Percentiles rank a stretch among this genome's conserved stretches.
Evolutionary conservation across 1,140 invertebrate genomes (phyloP).

Genomic region (Bombus huntii): DNA sequence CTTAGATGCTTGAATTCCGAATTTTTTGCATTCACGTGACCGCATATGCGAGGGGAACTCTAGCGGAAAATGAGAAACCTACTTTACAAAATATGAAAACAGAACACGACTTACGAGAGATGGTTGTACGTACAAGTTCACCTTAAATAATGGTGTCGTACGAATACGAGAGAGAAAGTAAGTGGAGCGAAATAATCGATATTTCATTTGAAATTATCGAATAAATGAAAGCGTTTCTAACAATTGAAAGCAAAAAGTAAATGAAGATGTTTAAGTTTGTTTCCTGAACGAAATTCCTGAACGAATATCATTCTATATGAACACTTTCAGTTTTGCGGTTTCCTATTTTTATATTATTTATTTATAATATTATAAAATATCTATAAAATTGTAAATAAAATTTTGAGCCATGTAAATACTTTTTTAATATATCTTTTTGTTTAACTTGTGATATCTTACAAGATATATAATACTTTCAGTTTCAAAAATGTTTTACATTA

Average conservation of each 20-base stretch:
- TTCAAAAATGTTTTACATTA: not conserved
- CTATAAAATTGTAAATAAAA: not conserved
- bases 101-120: slow-evolving; percentile 5
- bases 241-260: not conserved
- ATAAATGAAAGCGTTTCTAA: slow-evolving; percentile 12
- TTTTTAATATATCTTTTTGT: not conserved
- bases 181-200: slow-evolving; percentile 26
- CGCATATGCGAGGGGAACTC: not conserved
- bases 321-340: not conserved
- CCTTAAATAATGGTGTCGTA: slow-evolving; percentile 22
- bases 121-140: not conserved
- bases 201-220: slow-evolving; percentile 20
- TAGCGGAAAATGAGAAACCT: slow-evolving; percentile 33
- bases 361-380: not conserved
- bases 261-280: not conserved
- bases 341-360: not conserved
- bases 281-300: not conserved
- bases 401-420: not conserved
- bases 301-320: not conserved
- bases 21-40: slow-evolving; percentile 8
- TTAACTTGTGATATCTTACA: not conserved
- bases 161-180: slow-evolving; percentile 41
- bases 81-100: slow-evolving; percentile 36
- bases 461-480: not conserved
- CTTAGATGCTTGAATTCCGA: slow-evolving; percentile 1